phyloP scores from a whole-genome alignment of 2,113 vertebrate genomes.

The Aleadryas rufinucha region DNA sequence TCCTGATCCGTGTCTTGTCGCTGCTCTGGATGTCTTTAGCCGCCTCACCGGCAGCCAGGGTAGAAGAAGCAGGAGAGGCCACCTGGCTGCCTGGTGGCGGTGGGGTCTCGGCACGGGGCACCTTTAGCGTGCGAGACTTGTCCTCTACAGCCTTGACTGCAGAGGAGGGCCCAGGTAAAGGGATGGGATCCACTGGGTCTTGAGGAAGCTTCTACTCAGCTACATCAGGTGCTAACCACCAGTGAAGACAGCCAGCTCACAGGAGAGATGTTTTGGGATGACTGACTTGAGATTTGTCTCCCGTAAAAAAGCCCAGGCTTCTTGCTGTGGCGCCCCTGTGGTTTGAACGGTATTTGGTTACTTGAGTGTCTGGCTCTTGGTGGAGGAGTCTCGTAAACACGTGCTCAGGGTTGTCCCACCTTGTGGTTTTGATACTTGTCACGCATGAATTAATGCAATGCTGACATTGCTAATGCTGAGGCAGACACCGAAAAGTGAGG shows the following conservation, averaged over 20 bases:
- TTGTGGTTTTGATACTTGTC: neutral
- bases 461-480: neutral
- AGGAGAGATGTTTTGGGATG: neutral
- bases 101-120: neutral
- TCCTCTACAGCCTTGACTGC: neutral
- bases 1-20: neutral
- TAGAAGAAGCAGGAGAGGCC: neutral
- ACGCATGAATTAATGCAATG: neutral
- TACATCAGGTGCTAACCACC: neutral
- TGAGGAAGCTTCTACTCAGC: neutral
- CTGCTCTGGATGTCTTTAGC: neutral
- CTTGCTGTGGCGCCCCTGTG: neutral
- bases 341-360: neutral
- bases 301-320: accelerated
- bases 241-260: neutral
- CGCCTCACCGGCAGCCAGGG: neutral
- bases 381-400: accelerated
- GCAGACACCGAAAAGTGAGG: neutral
- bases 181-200: too few species aligned
- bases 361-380: neutral
- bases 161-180: neutral
- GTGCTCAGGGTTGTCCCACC: neutral
- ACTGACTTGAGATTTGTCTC: neutral
- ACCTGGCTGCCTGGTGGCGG: neutral
- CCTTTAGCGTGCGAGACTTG: neutral